Evolutionary conservation across 2,113 vertebrate genomes (phyloP).

Genomic region (Lontra canadensis): DNA sequence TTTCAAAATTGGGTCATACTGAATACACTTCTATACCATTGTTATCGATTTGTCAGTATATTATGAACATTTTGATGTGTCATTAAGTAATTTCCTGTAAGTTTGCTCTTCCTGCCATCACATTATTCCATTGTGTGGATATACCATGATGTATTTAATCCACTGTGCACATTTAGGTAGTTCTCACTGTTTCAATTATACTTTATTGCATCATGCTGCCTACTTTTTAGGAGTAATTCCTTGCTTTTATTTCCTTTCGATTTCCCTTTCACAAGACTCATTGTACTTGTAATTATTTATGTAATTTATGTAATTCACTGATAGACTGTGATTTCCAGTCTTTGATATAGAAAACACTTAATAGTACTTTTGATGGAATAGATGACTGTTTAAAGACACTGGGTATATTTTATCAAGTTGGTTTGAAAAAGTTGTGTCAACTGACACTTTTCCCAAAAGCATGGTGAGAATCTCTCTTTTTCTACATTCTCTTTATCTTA

Average conservation of each 20-base stretch:
- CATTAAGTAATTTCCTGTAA: neutral
- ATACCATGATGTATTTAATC: neutral
- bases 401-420: neutral
- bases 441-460: neutral
- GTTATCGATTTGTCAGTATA: neutral
- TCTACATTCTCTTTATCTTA: neutral
- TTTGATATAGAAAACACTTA: neutral
- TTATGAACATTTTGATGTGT: neutral
- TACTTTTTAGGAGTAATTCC: neutral
- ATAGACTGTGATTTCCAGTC: neutral
- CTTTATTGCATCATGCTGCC: neutral
- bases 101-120: neutral
- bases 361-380: neutral
- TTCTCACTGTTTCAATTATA: neutral
- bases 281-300: neutral
- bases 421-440: neutral
- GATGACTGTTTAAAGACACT: neutral
- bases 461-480: neutral
- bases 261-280: neutral
- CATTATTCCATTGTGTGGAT: rapidly evolving
- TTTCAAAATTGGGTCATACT: neutral
- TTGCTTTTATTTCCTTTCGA: neutral
- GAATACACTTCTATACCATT: neutral
- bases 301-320: neutral
- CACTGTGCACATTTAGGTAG: neutral